phyloP scores from a whole-genome alignment of 2,797 vertebrate genomes.

The Spinibarbus caldwelli region DNA sequence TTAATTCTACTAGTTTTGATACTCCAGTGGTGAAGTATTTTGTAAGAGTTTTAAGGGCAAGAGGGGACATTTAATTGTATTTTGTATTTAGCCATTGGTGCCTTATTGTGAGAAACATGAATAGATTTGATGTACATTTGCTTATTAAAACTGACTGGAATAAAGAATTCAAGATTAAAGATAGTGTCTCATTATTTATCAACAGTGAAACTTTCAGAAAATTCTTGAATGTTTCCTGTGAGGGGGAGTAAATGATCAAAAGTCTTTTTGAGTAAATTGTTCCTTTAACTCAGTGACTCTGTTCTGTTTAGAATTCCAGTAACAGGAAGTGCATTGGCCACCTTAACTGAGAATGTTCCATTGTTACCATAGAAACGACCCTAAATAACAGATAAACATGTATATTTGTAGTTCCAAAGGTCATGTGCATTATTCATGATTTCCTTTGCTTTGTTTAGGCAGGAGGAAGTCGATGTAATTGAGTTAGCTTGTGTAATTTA shows the following conservation, averaged over 20 bases:
- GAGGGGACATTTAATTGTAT: constrained; percentile 48
- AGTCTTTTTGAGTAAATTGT: background rate
- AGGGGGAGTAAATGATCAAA: background rate
- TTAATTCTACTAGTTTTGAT: constrained; percentile 71
- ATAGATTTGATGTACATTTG: constrained; percentile 76
- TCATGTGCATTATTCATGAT: background rate
- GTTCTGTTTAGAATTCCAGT: background rate
- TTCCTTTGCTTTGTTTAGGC: background rate
- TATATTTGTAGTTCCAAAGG: background rate
- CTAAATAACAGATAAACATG: background rate
- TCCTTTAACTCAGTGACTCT: background rate
- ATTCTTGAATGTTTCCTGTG: background rate
- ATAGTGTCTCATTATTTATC: background rate
- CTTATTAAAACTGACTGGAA: constrained; percentile 74
- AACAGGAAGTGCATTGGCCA: background rate
- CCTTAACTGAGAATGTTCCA: background rate
- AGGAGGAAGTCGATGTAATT: background rate
- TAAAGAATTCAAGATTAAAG: constrained; percentile 51
- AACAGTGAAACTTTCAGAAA: background rate
- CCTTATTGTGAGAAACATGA: constrained; percentile 69
- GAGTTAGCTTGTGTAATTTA: background rate
- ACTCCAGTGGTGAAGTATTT: constrained; percentile 60
- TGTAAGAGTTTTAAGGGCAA: constrained; percentile 60
- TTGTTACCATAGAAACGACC: background rate
- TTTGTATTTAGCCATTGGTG: constrained; percentile 67